Conservation (phyloP, 2,888 invertebrate genomes). For the Himalopsyche japonica region DNA sequence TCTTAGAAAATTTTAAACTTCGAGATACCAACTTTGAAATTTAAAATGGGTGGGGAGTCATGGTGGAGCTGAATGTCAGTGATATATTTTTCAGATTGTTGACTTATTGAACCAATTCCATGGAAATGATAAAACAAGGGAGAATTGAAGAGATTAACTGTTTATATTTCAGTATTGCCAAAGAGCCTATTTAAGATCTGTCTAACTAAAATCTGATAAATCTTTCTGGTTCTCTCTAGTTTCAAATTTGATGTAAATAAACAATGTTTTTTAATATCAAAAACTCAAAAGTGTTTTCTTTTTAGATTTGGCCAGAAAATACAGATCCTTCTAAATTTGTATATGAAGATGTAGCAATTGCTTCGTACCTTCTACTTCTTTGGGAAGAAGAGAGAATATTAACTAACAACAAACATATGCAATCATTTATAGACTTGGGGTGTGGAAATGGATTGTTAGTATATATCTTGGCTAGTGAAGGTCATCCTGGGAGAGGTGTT, state of each 20-base stretch:
- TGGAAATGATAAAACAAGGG: too few species aligned
- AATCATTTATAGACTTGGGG: constrained; percentile 89
- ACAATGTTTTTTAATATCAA: not conserved
- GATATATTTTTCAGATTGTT: too few species aligned
- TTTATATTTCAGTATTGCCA: too few species aligned
- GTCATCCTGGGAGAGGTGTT: constrained; percentile 79
- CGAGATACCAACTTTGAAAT: too few species aligned
- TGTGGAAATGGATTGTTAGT: constrained; percentile 97
- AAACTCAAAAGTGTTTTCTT: constrained; percentile 34
- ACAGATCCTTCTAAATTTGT: constrained; percentile 95
- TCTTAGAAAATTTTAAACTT: too few species aligned
- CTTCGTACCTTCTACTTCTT: constrained; percentile 78
- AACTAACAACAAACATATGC: constrained; percentile 49
- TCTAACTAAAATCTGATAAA: too few species aligned
- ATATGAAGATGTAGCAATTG: constrained; percentile 95
- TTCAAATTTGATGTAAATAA: too few species aligned
- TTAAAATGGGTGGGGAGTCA: too few species aligned
- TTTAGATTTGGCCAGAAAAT: constrained; percentile 84
- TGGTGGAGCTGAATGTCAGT: too few species aligned
- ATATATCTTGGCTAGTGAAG: constrained; percentile 81
- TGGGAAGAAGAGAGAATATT: constrained; percentile 68
- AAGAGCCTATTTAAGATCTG: too few species aligned
- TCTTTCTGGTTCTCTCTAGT: not conserved
- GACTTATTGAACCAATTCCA: too few species aligned
- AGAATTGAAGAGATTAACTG: too few species aligned